Base-by-base conservation (phyloP, 2,797 vertebrate genomes). In the Ispidina picta region DNA sequence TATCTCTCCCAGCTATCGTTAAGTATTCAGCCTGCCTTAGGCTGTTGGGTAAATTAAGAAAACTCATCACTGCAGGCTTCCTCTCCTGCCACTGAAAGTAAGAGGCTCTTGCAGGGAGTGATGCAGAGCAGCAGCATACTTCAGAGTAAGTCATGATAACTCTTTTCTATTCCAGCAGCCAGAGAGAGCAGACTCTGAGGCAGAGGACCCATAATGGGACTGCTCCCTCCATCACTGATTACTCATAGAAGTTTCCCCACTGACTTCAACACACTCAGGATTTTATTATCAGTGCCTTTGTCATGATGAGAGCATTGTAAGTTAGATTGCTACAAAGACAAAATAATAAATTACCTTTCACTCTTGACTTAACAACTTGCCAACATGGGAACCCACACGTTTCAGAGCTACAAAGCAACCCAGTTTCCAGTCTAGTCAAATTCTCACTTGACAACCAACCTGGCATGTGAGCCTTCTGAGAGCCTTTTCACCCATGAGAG, bases 371-470 rank as follows among this genome's bases (percentile, higher is more conserved):
- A 72, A 69, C 59, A 65, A 15, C 82, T 49, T 81, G 66, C 29
- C 37, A 56, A 8, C 0, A 0, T 66, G 52, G 62, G 65, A 62
- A 70, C 2, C 2, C 26, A 41, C 18, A 41, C 3, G 2, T 39
- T 86, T 60, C 70, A 49, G 5, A 16, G n/a, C 33, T 82, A 56
- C 52, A 49, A 70, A 82, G 15, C 56, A 73, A 33, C 26, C 25
- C 21, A 33, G 28, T 54, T 81, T 62, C 39, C 71, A 60, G 15
- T n/a, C 41, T 35, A 58, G 58, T 41, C 41, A 86, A 66, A 81
- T 68, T 82, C 60, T 82, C 14, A 6, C 33, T 64, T 66, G 60
- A 72, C 72, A 76, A 21, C 12, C 21, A 77, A 88, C 15, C 20
- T 35, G 26, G 17, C 0, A 4, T 17, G 15, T 68, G 39, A 89